These are phyloP conservation scores for Sesia bembeciformis DNA, from an alignment of 2,888 invertebrate species.

Conservation along the genomic window DNA sequence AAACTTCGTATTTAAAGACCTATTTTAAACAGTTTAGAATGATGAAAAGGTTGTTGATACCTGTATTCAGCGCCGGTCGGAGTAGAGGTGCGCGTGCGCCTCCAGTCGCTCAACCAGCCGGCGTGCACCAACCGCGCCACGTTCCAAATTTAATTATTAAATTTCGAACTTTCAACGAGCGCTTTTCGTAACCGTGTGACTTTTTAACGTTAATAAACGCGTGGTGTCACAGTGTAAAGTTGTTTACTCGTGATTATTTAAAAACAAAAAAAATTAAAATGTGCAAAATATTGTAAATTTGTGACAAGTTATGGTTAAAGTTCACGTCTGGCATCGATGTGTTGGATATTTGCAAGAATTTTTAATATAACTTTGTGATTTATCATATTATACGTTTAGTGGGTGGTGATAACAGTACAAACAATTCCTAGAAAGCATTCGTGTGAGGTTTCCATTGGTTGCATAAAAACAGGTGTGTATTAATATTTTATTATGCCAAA, in stretches of 20 bases:
- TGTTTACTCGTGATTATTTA: constrained; percentile 13
- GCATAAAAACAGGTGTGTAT: too few relatives aligned
- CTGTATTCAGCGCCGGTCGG: constrained; percentile 38
- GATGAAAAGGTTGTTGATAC: constrained; percentile 36
- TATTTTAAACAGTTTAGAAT: neutral
- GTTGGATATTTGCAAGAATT: constrained; percentile 22
- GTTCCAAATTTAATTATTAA: constrained; percentile 26
- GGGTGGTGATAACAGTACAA: constrained; percentile 3
- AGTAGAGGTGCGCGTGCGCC: constrained; percentile 55
- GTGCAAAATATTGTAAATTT: constrained; percentile 29
- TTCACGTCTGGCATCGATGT: constrained; percentile 34
- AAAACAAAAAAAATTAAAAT: constrained; percentile 8
- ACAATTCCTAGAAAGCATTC: neutral
- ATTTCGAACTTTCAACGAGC: constrained; percentile 39
- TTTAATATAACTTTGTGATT: constrained; percentile 6
- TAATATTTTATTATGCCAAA: too few relatives aligned
- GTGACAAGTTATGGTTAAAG: constrained; percentile 56
- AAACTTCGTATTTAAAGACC: too few relatives aligned
- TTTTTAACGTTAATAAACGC: neutral
- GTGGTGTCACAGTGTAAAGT: constrained; percentile 30
- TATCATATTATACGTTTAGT: neutral
- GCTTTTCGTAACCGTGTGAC: constrained; percentile 1
- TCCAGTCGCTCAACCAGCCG: constrained; percentile 57
- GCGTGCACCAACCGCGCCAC: constrained; percentile 36
- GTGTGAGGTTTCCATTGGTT: too few relatives aligned